phyloP scores from a whole-genome alignment of 2,888 invertebrate genomes.

The Melinopterus prodromus region DNA sequence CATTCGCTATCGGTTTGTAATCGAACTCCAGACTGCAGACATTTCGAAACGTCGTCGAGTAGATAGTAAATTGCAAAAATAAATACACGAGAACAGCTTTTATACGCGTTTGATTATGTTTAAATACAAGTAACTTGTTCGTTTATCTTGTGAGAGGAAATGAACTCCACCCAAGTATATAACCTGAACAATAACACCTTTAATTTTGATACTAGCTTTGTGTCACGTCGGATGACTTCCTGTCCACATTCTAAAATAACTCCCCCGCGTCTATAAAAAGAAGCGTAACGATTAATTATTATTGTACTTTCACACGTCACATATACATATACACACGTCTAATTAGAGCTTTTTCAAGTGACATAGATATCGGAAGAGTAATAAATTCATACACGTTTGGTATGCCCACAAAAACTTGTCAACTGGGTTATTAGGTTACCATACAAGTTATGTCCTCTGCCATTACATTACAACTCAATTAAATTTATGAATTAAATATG shows the following conservation, averaged over 20 bases:
- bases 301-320: background rate
- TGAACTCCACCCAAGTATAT: background rate
- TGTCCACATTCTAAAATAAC: background rate
- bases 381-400: background rate
- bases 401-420: slow-evolving; percentile 5
- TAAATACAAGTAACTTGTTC: background rate
- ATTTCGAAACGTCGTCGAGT: background rate
- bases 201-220: background rate
- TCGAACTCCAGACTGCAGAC: background rate
- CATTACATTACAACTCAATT: background rate
- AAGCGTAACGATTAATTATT: slow-evolving; percentile 11
- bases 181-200: background rate
- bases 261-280: background rate
- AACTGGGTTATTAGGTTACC: background rate
- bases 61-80: background rate
- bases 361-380: background rate
- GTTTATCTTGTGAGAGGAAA: background rate
- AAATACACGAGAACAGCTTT: background rate
- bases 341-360: background rate
- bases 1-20: background rate
- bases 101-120: no score
- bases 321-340: slow-evolving; percentile 7
- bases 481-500: background rate
- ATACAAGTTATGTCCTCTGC: background rate
- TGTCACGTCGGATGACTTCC: background rate